Conservation (phyloP, 2,888 invertebrate species). For the Pterostichus niger region DNA sequence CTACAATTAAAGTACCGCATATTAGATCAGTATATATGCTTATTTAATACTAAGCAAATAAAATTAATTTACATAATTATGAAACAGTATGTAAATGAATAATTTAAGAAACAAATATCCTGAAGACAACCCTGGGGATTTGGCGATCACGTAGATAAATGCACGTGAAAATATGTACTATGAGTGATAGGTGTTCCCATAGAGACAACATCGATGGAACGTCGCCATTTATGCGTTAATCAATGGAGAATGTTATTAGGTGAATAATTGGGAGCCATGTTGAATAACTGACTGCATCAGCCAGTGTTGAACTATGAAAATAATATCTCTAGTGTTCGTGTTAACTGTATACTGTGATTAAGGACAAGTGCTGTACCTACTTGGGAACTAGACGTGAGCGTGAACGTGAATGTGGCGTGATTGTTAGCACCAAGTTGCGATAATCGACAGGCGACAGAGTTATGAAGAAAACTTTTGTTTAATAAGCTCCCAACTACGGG, state of each 20-base stretch:
- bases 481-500: background rate
- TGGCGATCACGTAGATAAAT: constrained; percentile 51
- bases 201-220: constrained; percentile 29
- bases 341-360: constrained; percentile 43
- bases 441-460: constrained; percentile 11
- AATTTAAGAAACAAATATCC: background rate
- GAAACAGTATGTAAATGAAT: background rate
- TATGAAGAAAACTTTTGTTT: constrained; percentile 7
- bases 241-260: constrained; percentile 42
- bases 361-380: constrained; percentile 16
- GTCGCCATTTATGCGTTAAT: constrained; percentile 46
- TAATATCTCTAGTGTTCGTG: background rate
- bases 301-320: background rate
- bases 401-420: background rate
- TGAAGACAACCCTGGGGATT: constrained; percentile 7
- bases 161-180: constrained; percentile 65
- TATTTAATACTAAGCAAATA: too few relatives aligned
- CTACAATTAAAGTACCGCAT: too few relatives aligned
- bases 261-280: constrained; percentile 23
- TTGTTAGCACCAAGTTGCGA: background rate
- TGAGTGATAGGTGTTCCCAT: constrained; percentile 59
- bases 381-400: constrained; percentile 12
- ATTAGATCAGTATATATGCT: too few relatives aligned
- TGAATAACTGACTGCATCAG: constrained; percentile 20
- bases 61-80: too few relatives aligned